A percentile compares a stretch with the other conserved stretches of the same genome.
These are phyloP conservation scores for Drosophila pallidifrons DNA, from an alignment of 1,140 invertebrate species.

Conservation along the genomic window DNA sequence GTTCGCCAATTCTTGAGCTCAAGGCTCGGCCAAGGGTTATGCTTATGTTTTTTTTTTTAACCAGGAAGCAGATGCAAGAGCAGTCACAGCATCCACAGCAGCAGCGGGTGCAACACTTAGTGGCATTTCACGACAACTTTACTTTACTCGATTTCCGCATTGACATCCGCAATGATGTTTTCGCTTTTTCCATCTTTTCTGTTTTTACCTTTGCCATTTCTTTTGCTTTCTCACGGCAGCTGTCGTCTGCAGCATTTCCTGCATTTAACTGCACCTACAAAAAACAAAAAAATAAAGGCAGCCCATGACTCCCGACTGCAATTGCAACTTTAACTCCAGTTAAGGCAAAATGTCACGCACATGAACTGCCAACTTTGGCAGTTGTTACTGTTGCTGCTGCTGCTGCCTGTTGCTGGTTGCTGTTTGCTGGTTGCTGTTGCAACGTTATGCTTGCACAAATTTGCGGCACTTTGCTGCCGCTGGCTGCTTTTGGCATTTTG, in stretches of 20 bases:
- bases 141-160: constrained; percentile 67
- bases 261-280: constrained; percentile 61
- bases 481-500: constrained; percentile 64
- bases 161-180: constrained; percentile 62
- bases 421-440: neutral
- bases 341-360: constrained; percentile 67
- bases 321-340: constrained; percentile 41
- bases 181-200: constrained; percentile 24
- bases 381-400: constrained; percentile 5
- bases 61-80: constrained; percentile 35
- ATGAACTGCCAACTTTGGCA: constrained; percentile 59
- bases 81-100: neutral
- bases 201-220: constrained; percentile 77
- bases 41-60: constrained; percentile 1
- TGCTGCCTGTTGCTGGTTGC: neutral
- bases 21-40: constrained; percentile 34
- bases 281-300: constrained; percentile 19
- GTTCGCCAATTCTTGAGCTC: constrained; percentile 34
- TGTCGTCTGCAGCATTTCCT: constrained; percentile 54
- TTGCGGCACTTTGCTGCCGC: constrained; percentile 46
- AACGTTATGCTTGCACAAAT: constrained; percentile 55
- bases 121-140: constrained; percentile 77
- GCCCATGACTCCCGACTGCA: neutral
- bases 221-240: constrained; percentile 71
- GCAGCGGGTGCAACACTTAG: constrained; percentile 48